Conservation (phyloP, 2,888 invertebrate species). For the Euclidia mi region DNA sequence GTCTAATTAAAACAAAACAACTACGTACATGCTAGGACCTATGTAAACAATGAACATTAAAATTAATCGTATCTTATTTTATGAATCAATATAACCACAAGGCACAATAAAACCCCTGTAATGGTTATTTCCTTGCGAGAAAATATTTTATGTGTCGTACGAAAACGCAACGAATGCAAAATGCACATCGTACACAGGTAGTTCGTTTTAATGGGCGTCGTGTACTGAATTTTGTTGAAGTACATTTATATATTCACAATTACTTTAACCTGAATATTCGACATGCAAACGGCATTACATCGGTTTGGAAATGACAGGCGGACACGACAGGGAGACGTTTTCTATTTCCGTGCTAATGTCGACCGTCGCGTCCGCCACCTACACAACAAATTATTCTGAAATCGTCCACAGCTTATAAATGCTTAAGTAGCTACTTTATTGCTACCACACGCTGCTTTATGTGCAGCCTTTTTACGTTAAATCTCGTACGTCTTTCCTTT, state of each 20-base stretch:
- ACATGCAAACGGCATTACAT: slow-evolving; percentile 59
- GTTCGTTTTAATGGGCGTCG: slow-evolving; percentile 6
- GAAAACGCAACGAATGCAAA: slow-evolving; percentile 5
- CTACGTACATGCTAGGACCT: too few species aligned
- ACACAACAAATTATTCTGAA: slow-evolving; percentile 28
- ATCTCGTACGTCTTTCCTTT: not conserved
- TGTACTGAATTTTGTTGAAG: slow-evolving; percentile 18
- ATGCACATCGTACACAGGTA: slow-evolving; percentile 8
- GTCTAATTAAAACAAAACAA: too few species aligned
- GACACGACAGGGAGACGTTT: slow-evolving; percentile 59
- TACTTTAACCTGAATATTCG: slow-evolving; percentile 47
- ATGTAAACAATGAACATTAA: too few species aligned
- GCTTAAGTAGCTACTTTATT: slow-evolving; percentile 23
- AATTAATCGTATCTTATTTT: not conserved
- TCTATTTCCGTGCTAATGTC: slow-evolving; percentile 59
- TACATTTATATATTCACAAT: slow-evolving; percentile 28
- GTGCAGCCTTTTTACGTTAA: slow-evolving; percentile 4
- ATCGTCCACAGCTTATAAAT: slow-evolving; percentile 21
- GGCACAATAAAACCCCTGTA: slow-evolving; percentile 2
- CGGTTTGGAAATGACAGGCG: slow-evolving; percentile 55
- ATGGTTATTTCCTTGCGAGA: not conserved
- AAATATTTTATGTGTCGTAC: slow-evolving; percentile 2
- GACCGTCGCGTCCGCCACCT: slow-evolving; percentile 24
- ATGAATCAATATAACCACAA: not conserved
- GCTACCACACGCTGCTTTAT: slow-evolving; percentile 14